Conservation (phyloP, 2,888 invertebrate genomes). For the Yponomeuta cagnagella region DNA sequence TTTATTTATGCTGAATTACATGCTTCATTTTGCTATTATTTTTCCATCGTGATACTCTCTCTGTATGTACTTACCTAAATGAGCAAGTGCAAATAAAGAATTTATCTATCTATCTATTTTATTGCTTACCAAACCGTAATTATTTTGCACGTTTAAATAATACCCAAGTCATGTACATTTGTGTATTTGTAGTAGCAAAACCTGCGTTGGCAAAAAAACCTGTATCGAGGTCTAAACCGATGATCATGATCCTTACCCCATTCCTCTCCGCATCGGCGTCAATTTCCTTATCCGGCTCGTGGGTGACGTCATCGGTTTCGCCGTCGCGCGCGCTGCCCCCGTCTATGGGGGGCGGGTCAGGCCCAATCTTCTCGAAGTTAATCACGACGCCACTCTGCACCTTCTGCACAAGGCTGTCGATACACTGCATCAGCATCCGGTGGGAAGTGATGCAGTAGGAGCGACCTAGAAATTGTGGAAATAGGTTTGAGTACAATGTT, state of each 20-base stretch:
- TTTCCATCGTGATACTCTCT: no score
- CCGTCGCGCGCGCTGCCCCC: slow-evolving; percentile 66
- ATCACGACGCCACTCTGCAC: slow-evolving; percentile 98
- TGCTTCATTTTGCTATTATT: no score
- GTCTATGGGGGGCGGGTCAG: slow-evolving; percentile 85
- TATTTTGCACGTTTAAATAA: no score
- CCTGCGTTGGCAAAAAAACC: no score
- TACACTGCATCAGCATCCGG: slow-evolving; percentile 95
- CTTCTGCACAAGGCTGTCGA: slow-evolving; percentile 97
- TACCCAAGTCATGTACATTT: no score
- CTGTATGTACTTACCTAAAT: no score
- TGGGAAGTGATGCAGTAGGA: slow-evolving; percentile 97
- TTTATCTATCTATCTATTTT: no score
- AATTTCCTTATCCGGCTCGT: slow-evolving; percentile 61
- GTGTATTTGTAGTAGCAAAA: no score
- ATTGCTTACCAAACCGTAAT: no score
- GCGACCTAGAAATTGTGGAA: slow-evolving; percentile 76
- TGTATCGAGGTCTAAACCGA: background rate
- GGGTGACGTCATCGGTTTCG: slow-evolving; percentile 61
- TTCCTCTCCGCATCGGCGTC: slow-evolving; percentile 68
- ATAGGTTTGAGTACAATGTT: slow-evolving; percentile 23
- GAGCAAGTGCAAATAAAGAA: no score
- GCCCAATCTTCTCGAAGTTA: slow-evolving; percentile 96
- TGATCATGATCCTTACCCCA: slow-evolving; percentile 51
- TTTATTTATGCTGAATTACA: no score